Conservation (phyloP, 2,113 vertebrate genomes). For the Noturus placidus region DNA sequence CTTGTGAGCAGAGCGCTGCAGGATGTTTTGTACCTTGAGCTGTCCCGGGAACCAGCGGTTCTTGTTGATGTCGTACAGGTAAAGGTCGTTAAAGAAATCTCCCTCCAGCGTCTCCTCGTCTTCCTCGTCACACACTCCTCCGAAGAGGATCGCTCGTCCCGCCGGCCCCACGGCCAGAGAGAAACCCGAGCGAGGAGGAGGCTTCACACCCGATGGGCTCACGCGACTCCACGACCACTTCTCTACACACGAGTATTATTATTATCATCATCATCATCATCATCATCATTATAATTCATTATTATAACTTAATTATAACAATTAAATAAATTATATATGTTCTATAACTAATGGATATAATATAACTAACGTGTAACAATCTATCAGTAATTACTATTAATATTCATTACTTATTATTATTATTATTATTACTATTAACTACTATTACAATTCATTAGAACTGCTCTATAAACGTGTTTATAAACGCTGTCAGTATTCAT, state of each 20-base stretch:
- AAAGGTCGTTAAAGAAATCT: slow-evolving; percentile 89
- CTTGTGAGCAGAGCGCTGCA: not conserved
- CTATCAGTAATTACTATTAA: not conserved
- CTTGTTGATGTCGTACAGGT: slow-evolving; percentile 81
- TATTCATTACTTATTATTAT: too few relatives aligned
- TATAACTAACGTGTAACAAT: not conserved
- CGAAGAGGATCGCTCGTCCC: slow-evolving; percentile 84
- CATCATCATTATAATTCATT: not conserved
- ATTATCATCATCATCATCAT: not conserved
- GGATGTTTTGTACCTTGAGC: slow-evolving; percentile 75
- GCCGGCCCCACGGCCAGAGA: slow-evolving; percentile 74
- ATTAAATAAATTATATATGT: not conserved
- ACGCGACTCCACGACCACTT: slow-evolving; percentile 87
- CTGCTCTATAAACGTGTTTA: not conserved
- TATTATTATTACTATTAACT: not conserved
- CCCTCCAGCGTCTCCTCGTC: slow-evolving; percentile 91
- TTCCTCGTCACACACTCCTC: slow-evolving; percentile 91
- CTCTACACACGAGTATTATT: slow-evolving; percentile 63
- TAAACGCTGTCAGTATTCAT: not conserved
- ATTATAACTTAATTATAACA: not conserved
- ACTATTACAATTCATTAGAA: not conserved
- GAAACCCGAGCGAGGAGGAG: slow-evolving; percentile 86
- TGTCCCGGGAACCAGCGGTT: slow-evolving; percentile 87
- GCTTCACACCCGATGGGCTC: slow-evolving; percentile 83
- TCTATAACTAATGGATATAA: not conserved